Evolutionary conservation across 37 sponge, comb jelly and placozoan genomes (phyloP).

Genomic region (Theonella swinhoei): DNA sequence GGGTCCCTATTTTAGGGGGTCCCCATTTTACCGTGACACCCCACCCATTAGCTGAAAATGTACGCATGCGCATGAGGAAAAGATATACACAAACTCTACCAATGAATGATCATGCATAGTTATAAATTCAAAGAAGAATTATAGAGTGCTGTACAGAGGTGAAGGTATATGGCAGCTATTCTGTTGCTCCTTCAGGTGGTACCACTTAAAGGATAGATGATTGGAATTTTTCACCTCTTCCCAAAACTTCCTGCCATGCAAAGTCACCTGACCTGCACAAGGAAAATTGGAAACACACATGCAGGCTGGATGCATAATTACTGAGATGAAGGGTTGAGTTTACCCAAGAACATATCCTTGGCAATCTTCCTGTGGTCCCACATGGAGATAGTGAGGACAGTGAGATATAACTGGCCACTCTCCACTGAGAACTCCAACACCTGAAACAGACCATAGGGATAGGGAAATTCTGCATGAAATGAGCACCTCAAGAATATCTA

Average conservation of each 20-base stretch:
- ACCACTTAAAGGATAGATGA: neutral
- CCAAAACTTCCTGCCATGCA: neutral
- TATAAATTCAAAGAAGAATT: neutral
- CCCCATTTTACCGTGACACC: too few species aligned
- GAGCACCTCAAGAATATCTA: too few species aligned
- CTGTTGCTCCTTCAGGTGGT: neutral
- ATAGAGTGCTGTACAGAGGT: neutral
- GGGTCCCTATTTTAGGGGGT: too few species aligned
- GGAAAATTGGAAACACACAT: neutral
- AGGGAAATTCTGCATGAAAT: too few species aligned
- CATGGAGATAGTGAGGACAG: slow-evolving; percentile 5
- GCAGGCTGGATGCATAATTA: too few species aligned
- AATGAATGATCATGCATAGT: too few species aligned
- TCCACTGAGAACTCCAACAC: neutral
- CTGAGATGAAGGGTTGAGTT: too few species aligned
- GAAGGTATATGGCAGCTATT: neutral
- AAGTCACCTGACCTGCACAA: neutral
- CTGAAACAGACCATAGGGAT: slow-evolving; percentile 6
- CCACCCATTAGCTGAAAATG: too few species aligned
- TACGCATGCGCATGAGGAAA: too few species aligned
- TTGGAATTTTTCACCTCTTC: neutral
- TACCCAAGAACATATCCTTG: slow-evolving; percentile 5
- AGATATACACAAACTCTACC: too few species aligned
- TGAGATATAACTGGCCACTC: neutral
- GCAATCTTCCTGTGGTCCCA: slow-evolving; percentile 19